These are phyloP conservation scores for Coptodon bakossiorum DNA, from an alignment of 2,113 vertebrate species.

Conservation along the genomic window DNA sequence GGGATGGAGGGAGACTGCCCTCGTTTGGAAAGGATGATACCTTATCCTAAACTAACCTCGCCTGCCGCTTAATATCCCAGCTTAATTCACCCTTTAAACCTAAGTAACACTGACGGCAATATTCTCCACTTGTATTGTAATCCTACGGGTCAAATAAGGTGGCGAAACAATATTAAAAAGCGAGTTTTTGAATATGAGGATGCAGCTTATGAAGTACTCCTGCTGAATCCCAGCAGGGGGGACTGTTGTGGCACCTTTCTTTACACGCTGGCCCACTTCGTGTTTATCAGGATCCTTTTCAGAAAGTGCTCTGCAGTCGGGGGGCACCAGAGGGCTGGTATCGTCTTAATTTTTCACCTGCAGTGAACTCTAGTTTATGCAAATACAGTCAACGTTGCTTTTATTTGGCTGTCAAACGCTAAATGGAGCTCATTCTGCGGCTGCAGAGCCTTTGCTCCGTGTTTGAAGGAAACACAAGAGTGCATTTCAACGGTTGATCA, in stretches of 20 bases:
- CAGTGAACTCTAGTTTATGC: neutral
- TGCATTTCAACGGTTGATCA: neutral
- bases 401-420: neutral
- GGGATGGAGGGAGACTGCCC: neutral
- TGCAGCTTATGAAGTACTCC: neutral
- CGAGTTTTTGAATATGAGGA: neutral
- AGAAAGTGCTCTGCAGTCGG: constrained; percentile 12
- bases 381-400: neutral
- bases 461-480: neutral
- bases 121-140: neutral
- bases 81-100: neutral
- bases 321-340: neutral
- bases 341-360: neutral
- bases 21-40: constrained; percentile 5
- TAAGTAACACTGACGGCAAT: neutral
- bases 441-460: neutral
- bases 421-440: neutral
- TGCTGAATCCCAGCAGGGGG: constrained; percentile 35
- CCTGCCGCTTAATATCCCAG: neutral
- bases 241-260: neutral
- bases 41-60: neutral
- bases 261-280: neutral
- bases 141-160: neutral
- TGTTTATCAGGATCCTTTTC: neutral
- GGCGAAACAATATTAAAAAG: neutral